A percentile compares a stretch with the other conserved stretches of the same genome.
Conservation (phyloP, 2,113 vertebrate species). For the Sardina pilchardus region DNA sequence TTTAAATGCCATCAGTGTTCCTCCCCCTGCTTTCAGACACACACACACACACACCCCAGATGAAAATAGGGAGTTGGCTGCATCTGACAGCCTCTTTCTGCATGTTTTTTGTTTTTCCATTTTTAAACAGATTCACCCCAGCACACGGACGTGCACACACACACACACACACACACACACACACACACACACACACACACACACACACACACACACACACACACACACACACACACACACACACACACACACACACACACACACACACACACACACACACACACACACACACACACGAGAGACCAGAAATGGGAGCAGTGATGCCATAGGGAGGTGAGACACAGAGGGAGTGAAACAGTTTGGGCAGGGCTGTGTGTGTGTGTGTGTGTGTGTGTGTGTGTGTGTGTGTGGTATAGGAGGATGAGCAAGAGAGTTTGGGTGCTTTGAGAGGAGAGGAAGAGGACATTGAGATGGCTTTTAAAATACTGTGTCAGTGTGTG, state of each 20-base stretch:
- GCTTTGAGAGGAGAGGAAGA: too few species aligned
- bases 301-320: background rate
- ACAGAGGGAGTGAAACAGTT: background rate
- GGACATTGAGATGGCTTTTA: background rate
- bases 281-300: background rate
- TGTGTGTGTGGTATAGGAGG: too few species aligned
- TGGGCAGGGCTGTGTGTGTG: too few species aligned
- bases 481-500: background rate
- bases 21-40: background rate
- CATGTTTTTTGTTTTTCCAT: background rate
- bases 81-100: conserved; percentile 37
- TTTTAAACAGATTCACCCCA: background rate
- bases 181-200: conserved; percentile 8
- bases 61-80: background rate
- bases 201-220: background rate
- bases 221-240: background rate
- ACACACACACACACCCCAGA: background rate
- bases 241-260: background rate
- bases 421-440: too few species aligned
- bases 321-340: background rate
- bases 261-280: background rate
- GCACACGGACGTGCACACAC: background rate
- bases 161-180: background rate
- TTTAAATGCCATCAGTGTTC: conserved; percentile 66
- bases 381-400: too few species aligned